A percentile compares a stretch with the other conserved stretches of the same genome.
These are phyloP conservation scores for Taurulus bubalis DNA, from an alignment of 2,113 vertebrate species.

Conservation along the genomic window DNA sequence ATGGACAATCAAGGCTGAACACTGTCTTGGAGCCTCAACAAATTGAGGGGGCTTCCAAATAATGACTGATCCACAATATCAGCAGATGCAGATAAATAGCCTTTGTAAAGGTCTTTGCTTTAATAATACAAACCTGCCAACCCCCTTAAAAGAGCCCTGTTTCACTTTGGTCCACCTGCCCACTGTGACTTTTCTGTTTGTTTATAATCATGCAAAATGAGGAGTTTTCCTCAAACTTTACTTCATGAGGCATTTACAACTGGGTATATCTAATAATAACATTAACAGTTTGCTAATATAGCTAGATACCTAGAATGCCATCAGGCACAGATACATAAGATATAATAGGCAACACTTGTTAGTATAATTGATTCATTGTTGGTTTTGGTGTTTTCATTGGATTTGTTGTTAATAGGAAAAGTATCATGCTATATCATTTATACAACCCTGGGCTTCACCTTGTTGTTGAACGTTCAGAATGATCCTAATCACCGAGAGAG, in stretches of 20 bases:
- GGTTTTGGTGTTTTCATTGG: not conserved
- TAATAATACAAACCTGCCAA: slow-evolving; percentile 9
- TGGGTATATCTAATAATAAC: not conserved
- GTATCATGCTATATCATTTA: not conserved
- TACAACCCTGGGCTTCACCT: not conserved
- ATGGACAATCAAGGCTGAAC: not conserved
- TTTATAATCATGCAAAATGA: not conserved
- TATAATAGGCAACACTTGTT: too few relatives aligned
- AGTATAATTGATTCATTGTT: not conserved
- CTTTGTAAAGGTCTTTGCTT: not conserved
- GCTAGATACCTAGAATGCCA: too few relatives aligned
- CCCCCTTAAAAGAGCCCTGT: not conserved
- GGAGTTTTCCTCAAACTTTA: not conserved
- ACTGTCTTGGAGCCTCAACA: not conserved
- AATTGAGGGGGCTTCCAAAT: not conserved
- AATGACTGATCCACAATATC: not conserved
- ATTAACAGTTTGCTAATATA: too few relatives aligned
- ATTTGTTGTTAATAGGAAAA: not conserved
- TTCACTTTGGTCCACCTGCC: slow-evolving; percentile 6
- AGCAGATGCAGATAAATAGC: not conserved
- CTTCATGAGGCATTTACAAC: not conserved
- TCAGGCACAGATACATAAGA: too few relatives aligned
- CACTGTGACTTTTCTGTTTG: slow-evolving; percentile 1
- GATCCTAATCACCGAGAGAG: not conserved
- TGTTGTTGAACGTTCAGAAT: not conserved